A percentile compares a stretch with the other conserved stretches of the same genome.
Evolutionary conservation across 1,140 invertebrate genomes (phyloP).

Genomic region (Gerris buenoi): DNA sequence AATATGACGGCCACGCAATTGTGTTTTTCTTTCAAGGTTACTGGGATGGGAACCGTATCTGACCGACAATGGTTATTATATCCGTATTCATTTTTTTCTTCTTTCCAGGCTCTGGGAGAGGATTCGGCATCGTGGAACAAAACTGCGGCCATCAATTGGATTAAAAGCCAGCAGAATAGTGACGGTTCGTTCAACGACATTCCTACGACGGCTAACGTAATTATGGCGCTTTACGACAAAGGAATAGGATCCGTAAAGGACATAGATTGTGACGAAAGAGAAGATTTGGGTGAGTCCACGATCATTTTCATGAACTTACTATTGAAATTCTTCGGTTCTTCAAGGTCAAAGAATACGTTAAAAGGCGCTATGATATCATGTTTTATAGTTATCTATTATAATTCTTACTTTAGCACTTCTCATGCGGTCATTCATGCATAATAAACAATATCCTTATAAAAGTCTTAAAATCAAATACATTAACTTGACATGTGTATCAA

Average conservation of each 20-base stretch:
- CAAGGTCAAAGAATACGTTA: too few species aligned
- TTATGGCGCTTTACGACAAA: constrained; percentile 50
- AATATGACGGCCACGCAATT: too few species aligned
- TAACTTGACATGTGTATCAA: too few species aligned
- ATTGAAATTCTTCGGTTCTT: too few species aligned
- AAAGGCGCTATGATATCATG: too few species aligned
- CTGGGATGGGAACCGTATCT: constrained; percentile 7
- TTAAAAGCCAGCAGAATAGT: constrained; percentile 49
- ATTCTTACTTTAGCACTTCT: too few species aligned
- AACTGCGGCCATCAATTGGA: constrained; percentile 52
- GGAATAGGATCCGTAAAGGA: constrained; percentile 49
- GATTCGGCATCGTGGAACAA: constrained; percentile 57
- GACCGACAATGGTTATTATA: neutral
- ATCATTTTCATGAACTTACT: too few species aligned
- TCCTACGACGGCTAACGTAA: constrained; percentile 53
- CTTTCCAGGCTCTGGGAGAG: constrained; percentile 48
- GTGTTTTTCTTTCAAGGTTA: neutral
- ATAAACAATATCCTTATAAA: too few species aligned
- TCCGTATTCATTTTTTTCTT: neutral
- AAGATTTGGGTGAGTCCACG: neutral
- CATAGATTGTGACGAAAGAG: constrained; percentile 39
- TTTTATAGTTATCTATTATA: too few species aligned
- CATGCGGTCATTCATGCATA: too few species aligned
- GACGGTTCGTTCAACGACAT: constrained; percentile 57
- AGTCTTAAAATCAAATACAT: too few species aligned